A percentile compares a stretch with the other conserved stretches of the same genome.
Evolutionary conservation across 53 echinoderm and acorn worm genomes (phyloP).

Genomic region (Henricia sp.): DNA sequence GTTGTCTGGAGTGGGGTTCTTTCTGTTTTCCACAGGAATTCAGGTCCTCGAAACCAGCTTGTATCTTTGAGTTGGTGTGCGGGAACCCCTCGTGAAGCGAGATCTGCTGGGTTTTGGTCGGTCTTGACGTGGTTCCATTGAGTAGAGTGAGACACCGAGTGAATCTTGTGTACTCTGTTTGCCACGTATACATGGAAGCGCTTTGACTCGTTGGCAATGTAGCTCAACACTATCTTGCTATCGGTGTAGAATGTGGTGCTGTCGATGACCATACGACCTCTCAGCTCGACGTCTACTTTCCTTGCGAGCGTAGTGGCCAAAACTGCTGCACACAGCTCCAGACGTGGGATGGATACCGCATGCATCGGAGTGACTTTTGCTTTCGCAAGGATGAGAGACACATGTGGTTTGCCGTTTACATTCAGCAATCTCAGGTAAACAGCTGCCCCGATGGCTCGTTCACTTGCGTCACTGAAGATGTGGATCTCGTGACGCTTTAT

Average conservation of each 20-base stretch:
- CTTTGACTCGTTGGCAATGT: constrained; percentile 45
- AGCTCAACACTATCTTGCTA: constrained; percentile 63
- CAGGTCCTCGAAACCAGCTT: constrained; percentile 49
- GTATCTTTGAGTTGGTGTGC: constrained; percentile 22
- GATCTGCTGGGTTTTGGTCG: constrained; percentile 57
- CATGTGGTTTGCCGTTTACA: constrained; percentile 4
- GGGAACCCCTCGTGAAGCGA: constrained; percentile 45
- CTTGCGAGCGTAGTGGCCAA: too few species aligned
- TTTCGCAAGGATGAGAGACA: constrained; percentile 22
- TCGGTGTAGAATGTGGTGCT: constrained; percentile 23
- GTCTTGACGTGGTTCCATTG: constrained; percentile 61
- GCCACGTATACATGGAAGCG: constrained; percentile 60
- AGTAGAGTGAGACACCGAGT: constrained; percentile 20
- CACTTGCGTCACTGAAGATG: constrained; percentile 63
- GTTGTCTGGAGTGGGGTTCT: not conserved
- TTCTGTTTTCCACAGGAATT: constrained; percentile 39
- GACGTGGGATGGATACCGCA: constrained; percentile 46
- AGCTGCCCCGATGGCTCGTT: constrained; percentile 54
- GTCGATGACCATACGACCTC: not conserved
- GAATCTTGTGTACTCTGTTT: constrained; percentile 64
- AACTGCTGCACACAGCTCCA: constrained; percentile 74
- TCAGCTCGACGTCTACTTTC: not conserved
- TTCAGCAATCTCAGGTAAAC: constrained; percentile 33
- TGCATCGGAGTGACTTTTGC: not conserved
- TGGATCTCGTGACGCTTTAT: constrained; percentile 10